A percentile compares a stretch with the other conserved stretches of the same genome.
Evolutionary conservation across 2,113 vertebrate genomes (phyloP).

Genomic region (Gyps fulvus): DNA sequence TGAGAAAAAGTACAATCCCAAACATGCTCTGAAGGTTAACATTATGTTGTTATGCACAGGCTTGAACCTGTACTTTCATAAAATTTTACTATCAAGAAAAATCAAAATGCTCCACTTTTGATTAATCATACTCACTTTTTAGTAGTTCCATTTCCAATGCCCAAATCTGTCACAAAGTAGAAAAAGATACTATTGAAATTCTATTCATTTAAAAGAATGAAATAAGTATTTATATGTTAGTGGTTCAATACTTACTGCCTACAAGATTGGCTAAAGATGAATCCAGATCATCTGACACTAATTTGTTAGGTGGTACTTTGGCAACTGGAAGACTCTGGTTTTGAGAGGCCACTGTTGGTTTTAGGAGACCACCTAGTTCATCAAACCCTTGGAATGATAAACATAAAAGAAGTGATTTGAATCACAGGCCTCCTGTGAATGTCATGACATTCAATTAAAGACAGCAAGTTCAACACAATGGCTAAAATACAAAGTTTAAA

Average conservation of each 20-base stretch:
- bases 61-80: neutral
- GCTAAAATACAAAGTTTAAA: neutral
- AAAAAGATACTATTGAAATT: conserved; percentile 27
- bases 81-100: neutral
- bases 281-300: conserved; percentile 93
- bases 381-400: conserved; percentile 82
- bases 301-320: conserved; percentile 83
- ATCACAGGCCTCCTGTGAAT: neutral
- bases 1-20: neutral
- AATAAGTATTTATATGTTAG: neutral
- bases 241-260: conserved; percentile 84
- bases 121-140: conserved; percentile 87
- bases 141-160: conserved; percentile 95
- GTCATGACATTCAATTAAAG: neutral
- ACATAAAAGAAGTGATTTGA: neutral
- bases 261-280: conserved; percentile 95
- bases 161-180: conserved; percentile 81
- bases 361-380: conserved; percentile 91
- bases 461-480: neutral
- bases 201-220: neutral
- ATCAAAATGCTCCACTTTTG: neutral
- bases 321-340: conserved; percentile 83
- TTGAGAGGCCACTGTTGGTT: conserved; percentile 91
- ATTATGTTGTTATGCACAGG: accelerated
- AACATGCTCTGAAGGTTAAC: neutral